Percentiles rank a stretch among this genome's conserved stretches.
These are phyloP conservation scores for Anoplopoma fimbria DNA, from an alignment of 2,113 vertebrate genomes.

Conservation along the genomic window DNA sequence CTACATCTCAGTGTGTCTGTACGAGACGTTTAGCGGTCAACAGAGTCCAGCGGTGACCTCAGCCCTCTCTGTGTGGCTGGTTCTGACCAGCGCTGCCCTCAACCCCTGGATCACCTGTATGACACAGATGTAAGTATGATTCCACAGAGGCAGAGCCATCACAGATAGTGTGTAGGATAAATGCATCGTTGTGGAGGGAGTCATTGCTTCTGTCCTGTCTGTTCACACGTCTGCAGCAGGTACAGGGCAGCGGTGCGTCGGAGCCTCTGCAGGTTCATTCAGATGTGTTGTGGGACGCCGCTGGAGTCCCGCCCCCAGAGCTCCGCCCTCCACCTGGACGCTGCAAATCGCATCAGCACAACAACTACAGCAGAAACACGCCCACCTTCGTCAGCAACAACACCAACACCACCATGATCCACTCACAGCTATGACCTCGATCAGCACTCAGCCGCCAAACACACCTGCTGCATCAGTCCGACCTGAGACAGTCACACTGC, in stretches of 20 bases:
- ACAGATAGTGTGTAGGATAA: too few species aligned
- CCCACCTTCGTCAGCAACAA: background rate
- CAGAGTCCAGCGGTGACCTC: conserved; percentile 56
- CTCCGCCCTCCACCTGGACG: conserved; percentile 18
- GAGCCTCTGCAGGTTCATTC: background rate
- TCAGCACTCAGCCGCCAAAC: too few species aligned
- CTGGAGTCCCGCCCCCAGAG: conserved; percentile 34
- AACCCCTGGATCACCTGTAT: conserved; percentile 85
- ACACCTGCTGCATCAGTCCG: too few species aligned
- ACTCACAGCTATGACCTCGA: too few species aligned
- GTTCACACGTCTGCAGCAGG: conserved; percentile 40
- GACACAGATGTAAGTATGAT: conserved; percentile 81
- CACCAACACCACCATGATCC: too few species aligned
- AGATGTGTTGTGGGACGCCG: background rate
- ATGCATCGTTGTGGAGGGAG: too few species aligned
- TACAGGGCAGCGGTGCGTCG: conserved; percentile 20
- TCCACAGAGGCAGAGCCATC: too few species aligned
- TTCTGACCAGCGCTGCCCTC: conserved; percentile 79
- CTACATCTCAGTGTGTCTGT: conserved; percentile 80
- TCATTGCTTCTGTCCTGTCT: background rate
- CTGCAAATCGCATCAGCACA: too few species aligned
- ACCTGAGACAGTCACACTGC: background rate
- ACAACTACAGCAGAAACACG: background rate
- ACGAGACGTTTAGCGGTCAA: conserved; percentile 74
- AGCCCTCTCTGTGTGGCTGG: conserved; percentile 77